Evolutionary conservation across 1,140 invertebrate species (phyloP).

Genomic region (Neelides sp.): DNA sequence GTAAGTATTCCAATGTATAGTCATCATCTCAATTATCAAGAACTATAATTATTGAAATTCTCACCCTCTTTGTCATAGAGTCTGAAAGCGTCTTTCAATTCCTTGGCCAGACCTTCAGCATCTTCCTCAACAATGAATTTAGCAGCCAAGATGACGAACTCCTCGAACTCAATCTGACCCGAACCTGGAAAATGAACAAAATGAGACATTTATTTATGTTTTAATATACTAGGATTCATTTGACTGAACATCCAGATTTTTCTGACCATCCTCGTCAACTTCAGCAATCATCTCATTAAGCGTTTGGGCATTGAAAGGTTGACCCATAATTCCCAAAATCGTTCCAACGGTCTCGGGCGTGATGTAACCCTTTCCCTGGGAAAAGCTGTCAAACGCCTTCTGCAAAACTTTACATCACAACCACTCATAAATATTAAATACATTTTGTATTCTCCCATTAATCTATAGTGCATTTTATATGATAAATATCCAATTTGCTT

Average conservation of each 20-base stretch:
- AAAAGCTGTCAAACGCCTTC: constrained; percentile 47
- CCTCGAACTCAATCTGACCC: constrained; percentile 45
- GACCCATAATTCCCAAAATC: constrained; percentile 44
- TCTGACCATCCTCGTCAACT: constrained; percentile 43
- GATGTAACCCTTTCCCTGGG: constrained; percentile 45
- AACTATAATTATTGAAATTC: constrained; percentile 6
- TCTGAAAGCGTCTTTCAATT: constrained; percentile 59
- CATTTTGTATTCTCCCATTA: no score
- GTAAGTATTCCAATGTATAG: no score
- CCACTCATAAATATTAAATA: no score
- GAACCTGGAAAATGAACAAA: constrained; percentile 35
- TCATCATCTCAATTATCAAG: background rate
- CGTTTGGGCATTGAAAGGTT: constrained; percentile 44
- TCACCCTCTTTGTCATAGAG: constrained; percentile 59
- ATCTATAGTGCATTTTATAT: no score
- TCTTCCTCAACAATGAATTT: constrained; percentile 48
- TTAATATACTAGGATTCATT: background rate
- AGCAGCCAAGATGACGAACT: constrained; percentile 43
- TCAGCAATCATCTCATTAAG: constrained; percentile 43
- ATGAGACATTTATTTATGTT: background rate
- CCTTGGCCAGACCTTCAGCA: constrained; percentile 62
- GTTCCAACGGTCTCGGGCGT: constrained; percentile 43
- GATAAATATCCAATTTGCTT: no score
- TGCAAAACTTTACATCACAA: no score
- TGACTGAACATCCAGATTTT: background rate